phyloP scores from a whole-genome alignment of 1,140 invertebrate species.

The Saccostrea echinata region DNA sequence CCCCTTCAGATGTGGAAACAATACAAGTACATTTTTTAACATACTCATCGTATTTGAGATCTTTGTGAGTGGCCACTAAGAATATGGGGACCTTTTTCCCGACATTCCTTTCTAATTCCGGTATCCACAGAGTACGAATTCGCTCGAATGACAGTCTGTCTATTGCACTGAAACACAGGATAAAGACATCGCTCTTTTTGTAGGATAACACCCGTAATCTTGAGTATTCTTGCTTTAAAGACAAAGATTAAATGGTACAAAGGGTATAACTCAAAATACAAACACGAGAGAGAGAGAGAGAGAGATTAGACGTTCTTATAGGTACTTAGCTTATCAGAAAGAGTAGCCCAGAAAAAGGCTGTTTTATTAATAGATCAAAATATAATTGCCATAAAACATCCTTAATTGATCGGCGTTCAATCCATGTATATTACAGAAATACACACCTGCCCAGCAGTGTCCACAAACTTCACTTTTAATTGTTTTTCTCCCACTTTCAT shows the following conservation, averaged over 20 bases:
- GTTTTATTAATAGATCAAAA: too few species aligned
- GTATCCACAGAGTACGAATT: constrained; percentile 48
- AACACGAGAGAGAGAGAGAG: too few species aligned
- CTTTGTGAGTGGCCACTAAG: constrained; percentile 51
- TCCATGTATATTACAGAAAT: neutral
- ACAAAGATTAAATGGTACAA: constrained; percentile 1
- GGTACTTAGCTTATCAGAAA: too few species aligned
- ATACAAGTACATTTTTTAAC: constrained; percentile 20
- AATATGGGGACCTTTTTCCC: constrained; percentile 44
- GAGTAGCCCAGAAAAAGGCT: too few species aligned
- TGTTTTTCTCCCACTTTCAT: constrained; percentile 30
- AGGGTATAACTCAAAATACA: neutral
- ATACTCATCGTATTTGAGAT: constrained; percentile 41
- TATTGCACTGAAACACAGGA: constrained; percentile 52
- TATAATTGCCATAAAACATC: too few species aligned
- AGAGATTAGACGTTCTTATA: too few species aligned
- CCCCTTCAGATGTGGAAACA: constrained; percentile 51
- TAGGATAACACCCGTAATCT: constrained; percentile 49
- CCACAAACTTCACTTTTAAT: constrained; percentile 37
- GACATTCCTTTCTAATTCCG: constrained; percentile 45
- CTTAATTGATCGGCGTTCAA: too few species aligned
- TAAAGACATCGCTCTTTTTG: constrained; percentile 54
- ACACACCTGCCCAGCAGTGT: constrained; percentile 42
- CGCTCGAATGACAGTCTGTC: constrained; percentile 53
- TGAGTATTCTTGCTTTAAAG: constrained; percentile 50